Base-by-base conservation (phyloP, 1,140 invertebrate species). In the Ips typographus region DNA sequence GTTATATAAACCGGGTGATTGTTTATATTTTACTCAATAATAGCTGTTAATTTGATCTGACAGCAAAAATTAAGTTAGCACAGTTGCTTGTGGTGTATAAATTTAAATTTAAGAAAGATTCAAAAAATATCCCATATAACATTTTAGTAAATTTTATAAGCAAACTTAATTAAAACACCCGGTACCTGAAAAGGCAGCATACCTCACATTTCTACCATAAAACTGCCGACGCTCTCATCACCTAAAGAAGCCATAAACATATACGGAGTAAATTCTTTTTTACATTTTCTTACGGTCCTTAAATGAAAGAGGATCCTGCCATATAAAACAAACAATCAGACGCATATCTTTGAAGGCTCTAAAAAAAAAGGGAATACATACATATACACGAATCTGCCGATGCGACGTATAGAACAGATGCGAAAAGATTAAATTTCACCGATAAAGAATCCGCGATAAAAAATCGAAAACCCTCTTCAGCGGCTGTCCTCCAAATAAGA, bases 301-400 rank as follows among this genome's bases (percentile, higher is more conserved):
- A 66, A 66, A 58, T 58, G 64, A 66, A 66, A 66, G 64, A 58
- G 56, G 64, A 66, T 66, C 36, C 56, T 43, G 53, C 64, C 64
- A 57, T 58, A 66, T 66, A 66, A 66, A 66, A 66, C 64, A 66
- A 57, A 66, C 64, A 66, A 66, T 66, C 64, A 44, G 22, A 58
- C 64, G 64, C 53, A 57, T 57, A 56, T 66, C 62, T 66, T 59
- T 42, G 36, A 41, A 58, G 58, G 42, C 43, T 42, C 49, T 47
- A 66, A 66, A 65, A 66, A 66, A 66, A 7, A 37, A 40, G 22
- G 22, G 22, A 22, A 22, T 22, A 22, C 22, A 22, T 37, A 66
- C 52, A 58, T 66, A 66, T 36, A 58, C 47, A 66, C 53, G 37
- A 66, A 58, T 66, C 53, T 39, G 36, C 55, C 64, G 64, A 66